Evolutionary conservation across 1,140 invertebrate genomes (phyloP).

Genomic region (Drosophila nigrodunni): DNA sequence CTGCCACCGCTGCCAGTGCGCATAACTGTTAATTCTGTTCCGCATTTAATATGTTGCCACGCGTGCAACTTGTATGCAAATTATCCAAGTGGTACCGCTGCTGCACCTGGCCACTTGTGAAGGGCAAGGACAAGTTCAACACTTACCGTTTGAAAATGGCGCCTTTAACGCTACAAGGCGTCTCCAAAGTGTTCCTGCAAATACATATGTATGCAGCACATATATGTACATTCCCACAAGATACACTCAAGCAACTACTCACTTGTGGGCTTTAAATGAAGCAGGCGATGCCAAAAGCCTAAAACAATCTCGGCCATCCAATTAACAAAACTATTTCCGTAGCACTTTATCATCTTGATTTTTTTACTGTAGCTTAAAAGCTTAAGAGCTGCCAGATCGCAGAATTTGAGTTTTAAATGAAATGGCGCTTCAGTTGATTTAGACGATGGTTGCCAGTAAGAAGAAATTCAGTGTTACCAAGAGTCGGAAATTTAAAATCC

Average conservation of each 20-base stretch:
- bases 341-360: conserved; percentile 5
- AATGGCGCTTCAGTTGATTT: background rate
- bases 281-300: background rate
- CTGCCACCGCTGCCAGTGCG: conserved; percentile 7
- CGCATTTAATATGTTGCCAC: conserved; percentile 17
- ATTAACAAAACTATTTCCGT: background rate
- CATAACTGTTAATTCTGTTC: conserved; percentile 30
- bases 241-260: background rate
- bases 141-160: conserved; percentile 26
- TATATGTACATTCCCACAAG: too few relatives aligned
- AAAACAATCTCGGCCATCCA: background rate
- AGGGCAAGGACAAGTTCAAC: conserved; percentile 30
- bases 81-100: conserved; percentile 16
- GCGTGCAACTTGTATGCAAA: conserved; percentile 23
- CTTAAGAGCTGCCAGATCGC: background rate
- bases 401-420: background rate
- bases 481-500: background rate
- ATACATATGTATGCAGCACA: background rate
- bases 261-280: background rate
- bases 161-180: background rate
- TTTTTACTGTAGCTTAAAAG: background rate
- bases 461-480: background rate
- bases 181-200: conserved; percentile 11
- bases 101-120: conserved; percentile 25
- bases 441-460: background rate